Evolutionary conservation across 2,797 vertebrate genomes (phyloP).

Genomic region (Selene dorsalis): DNA sequence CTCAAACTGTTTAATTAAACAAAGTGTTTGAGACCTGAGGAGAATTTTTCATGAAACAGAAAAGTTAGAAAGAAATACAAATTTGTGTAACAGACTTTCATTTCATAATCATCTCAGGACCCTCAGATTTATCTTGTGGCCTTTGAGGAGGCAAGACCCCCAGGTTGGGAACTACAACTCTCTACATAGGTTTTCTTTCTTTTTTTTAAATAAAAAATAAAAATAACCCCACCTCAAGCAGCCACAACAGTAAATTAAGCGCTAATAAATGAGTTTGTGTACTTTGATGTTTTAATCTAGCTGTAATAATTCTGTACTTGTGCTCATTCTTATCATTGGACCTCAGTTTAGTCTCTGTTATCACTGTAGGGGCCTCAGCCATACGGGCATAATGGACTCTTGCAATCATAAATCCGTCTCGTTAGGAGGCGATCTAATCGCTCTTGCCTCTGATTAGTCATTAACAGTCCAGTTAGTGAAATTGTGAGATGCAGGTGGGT

Average conservation of each 20-base stretch:
- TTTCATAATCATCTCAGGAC: conserved; percentile 5
- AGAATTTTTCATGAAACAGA: background rate
- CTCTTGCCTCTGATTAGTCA: conserved; percentile 82
- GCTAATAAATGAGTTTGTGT: background rate
- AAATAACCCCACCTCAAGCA: background rate
- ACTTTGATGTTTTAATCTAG: background rate
- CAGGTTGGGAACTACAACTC: background rate
- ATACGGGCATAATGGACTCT: conserved; percentile 57
- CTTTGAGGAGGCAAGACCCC: background rate
- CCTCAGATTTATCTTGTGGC: background rate
- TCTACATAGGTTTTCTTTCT: too few relatives aligned
- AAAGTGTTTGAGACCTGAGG: background rate
- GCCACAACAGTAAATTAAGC: background rate
- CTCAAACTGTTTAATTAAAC: background rate
- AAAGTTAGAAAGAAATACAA: background rate
- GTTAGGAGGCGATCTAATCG: conserved; percentile 79
- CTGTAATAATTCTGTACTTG: background rate
- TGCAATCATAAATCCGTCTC: conserved; percentile 80
- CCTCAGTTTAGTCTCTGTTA: conserved; percentile 23
- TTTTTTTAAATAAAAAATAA: too few relatives aligned
- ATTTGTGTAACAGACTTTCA: background rate
- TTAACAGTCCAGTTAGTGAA: conserved; percentile 83
- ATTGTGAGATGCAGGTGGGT: conserved; percentile 81
- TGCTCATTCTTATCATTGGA: background rate
- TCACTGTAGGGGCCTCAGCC: conserved; percentile 38